Evolutionary conservation across 1,140 invertebrate species (phyloP).

Genomic region (Saccostrea echinata): DNA sequence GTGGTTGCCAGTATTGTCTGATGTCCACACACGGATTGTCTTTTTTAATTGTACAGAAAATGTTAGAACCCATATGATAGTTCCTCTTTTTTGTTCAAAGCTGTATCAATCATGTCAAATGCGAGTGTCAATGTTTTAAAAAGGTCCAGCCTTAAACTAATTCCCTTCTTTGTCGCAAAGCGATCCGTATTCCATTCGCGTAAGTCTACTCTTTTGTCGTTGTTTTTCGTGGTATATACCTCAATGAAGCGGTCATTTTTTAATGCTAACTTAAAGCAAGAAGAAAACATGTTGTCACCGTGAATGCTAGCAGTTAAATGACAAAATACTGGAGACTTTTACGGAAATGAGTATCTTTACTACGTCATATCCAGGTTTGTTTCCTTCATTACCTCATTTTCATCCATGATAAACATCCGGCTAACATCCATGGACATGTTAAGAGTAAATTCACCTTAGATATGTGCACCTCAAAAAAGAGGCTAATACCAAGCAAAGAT

Average conservation of each 20-base stretch:
- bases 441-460: too few species aligned
- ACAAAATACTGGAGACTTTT: neutral
- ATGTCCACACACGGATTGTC: conserved; percentile 39
- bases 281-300: conserved; percentile 32
- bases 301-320: neutral
- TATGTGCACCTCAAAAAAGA: too few species aligned
- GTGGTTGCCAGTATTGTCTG: neutral
- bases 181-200: neutral
- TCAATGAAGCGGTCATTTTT: neutral
- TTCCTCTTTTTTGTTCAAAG: conserved; percentile 23
- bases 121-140: neutral
- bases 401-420: too few species aligned
- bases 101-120: conserved; percentile 8
- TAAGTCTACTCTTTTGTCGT: conserved; percentile 4
- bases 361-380: neutral
- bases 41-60: conserved; percentile 3
- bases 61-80: conserved; percentile 12
- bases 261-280: neutral
- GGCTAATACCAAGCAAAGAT: too few species aligned
- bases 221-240: neutral
- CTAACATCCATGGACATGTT: too few species aligned
- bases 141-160: neutral
- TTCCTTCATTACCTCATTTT: too few species aligned
- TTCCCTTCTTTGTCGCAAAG: neutral
- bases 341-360: neutral